These are phyloP conservation scores for Eurystomus gularis DNA, from an alignment of 2,113 vertebrate genomes.

Conservation along the genomic window DNA sequence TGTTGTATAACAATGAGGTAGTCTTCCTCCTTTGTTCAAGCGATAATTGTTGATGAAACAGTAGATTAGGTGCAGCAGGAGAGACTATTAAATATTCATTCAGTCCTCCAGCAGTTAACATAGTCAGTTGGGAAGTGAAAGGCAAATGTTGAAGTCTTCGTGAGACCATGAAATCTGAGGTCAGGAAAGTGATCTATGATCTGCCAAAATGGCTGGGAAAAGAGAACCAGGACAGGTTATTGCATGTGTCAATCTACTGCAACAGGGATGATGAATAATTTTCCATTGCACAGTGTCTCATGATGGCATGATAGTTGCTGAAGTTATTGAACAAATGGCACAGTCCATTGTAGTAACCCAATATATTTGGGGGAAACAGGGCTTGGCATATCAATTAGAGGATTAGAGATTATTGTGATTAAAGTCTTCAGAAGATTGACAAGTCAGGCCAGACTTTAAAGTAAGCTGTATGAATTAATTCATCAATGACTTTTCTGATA, in stretches of 20 bases:
- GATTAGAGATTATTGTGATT: not conserved
- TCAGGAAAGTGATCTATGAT: not conserved
- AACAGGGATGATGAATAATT: not conserved
- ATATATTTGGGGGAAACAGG: not conserved
- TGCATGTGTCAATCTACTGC: not conserved
- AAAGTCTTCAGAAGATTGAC: not conserved
- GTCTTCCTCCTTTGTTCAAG: not conserved
- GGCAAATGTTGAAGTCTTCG: not conserved
- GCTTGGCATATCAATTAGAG: not conserved
- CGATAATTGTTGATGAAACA: not conserved
- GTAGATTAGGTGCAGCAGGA: not conserved
- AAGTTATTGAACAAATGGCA: not conserved
- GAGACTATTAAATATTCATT: not conserved
- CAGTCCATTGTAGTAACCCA: not conserved
- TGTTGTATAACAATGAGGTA: not conserved
- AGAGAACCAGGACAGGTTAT: not conserved
- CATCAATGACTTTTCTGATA: not conserved
- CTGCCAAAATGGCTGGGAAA: not conserved
- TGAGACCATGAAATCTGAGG: not conserved
- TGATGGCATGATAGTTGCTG: not conserved
- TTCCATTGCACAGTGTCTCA: not conserved
- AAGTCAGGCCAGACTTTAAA: not conserved
- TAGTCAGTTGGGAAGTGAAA: not conserved
- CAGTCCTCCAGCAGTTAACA: not conserved
- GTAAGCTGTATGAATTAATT: not conserved